Evolutionary conservation across 2,888 invertebrate species (phyloP).

Genomic region (Galerucella pusilla): DNA sequence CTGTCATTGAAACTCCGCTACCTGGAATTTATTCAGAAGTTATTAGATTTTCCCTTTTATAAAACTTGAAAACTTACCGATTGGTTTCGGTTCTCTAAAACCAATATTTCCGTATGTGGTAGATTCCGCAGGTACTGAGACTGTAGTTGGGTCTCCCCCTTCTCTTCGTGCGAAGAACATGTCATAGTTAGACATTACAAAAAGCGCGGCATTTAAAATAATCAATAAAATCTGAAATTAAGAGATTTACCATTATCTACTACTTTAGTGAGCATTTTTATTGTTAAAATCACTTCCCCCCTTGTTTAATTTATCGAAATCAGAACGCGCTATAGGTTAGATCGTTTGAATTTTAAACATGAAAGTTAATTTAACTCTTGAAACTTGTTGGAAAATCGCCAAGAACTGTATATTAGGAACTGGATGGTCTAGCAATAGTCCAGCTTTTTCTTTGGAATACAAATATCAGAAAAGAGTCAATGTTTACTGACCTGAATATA

Average conservation of each 20-base stretch:
- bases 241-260: background rate
- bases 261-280: too few species aligned
- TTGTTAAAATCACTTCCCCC: too few species aligned
- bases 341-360: too few species aligned
- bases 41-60: background rate
- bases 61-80: constrained; percentile 60
- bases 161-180: constrained; percentile 79
- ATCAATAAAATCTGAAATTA: constrained; percentile 81
- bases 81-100: constrained; percentile 75
- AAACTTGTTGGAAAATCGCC: too few species aligned
- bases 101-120: constrained; percentile 90
- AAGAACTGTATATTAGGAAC: background rate
- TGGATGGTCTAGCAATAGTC: background rate
- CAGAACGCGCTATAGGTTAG: too few species aligned
- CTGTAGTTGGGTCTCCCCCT: constrained; percentile 83
- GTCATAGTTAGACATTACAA: constrained; percentile 84
- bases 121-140: constrained; percentile 69
- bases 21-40: constrained; percentile 37
- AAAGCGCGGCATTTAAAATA: constrained; percentile 78
- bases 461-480: constrained; percentile 23
- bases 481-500: constrained; percentile 80
- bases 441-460: constrained; percentile 4
- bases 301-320: too few species aligned
- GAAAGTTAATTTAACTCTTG: too few species aligned
- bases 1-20: constrained; percentile 81